These are phyloP conservation scores for Congeria kusceri DNA, from an alignment of 2,888 invertebrate species.

Conservation along the genomic window DNA sequence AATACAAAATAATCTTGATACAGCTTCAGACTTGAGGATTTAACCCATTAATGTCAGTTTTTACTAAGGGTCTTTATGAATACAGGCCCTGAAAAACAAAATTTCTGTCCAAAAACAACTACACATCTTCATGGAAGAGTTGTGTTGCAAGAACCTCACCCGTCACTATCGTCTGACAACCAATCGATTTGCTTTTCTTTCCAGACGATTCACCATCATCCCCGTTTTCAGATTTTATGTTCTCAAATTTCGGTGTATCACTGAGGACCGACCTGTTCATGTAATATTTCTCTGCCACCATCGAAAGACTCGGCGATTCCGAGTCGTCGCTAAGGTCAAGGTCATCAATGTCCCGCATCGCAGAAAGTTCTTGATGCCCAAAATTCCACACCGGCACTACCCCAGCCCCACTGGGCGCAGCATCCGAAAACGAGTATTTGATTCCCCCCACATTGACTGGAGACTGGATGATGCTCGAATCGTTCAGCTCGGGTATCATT, in stretches of 20 bases:
- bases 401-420: constrained; percentile 84
- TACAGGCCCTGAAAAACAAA: too few species aligned
- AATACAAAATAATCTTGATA: too few species aligned
- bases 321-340: constrained; percentile 78
- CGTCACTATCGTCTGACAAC: constrained; percentile 85
- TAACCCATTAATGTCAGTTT: too few species aligned
- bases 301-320: constrained; percentile 77
- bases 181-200: constrained; percentile 71
- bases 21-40: too few species aligned
- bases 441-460: constrained; percentile 78
- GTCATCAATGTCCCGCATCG: constrained; percentile 79
- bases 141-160: constrained; percentile 85
- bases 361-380: constrained; percentile 78
- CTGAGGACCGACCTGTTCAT: constrained; percentile 83
- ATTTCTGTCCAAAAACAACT: neutral
- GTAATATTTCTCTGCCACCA: constrained; percentile 84
- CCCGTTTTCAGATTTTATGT: constrained; percentile 23
- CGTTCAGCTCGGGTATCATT: constrained; percentile 80
- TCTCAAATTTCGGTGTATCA: constrained; percentile 69
- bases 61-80: too few species aligned
- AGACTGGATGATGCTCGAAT: constrained; percentile 73
- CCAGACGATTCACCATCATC: neutral
- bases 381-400: constrained; percentile 84
- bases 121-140: constrained; percentile 84
- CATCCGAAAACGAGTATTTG: constrained; percentile 81